Base-by-base conservation (phyloP, 1,140 invertebrate species). In the Drosophila serrata region DNA sequence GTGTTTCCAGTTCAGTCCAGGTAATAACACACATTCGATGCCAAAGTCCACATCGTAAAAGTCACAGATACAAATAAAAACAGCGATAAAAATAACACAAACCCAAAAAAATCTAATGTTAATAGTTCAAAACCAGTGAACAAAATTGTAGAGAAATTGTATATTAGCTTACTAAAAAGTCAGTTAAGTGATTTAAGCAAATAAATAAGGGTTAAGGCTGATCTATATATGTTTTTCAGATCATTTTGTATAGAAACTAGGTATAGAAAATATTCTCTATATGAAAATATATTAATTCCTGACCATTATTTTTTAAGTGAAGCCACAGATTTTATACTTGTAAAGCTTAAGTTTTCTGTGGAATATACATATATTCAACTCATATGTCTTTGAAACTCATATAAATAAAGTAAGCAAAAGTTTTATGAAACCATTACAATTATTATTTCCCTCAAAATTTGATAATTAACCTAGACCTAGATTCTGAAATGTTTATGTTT, bases 1-100 rank as follows among this genome's bases (percentile, higher is more conserved):
- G 77, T 92, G 91, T 51, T 92, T 69, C 63, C 91, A 92, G 73
- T 90, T 92, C 55, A 92, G 90, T 81, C 90, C 91, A 92, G 91
- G 91, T 92, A 92, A 90, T 87, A 77, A 72, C 64, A 59, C 17
- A 46, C 31, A 53, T 29, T 11, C 6, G 33, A 12, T 31, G 35
- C 4, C 51, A 70, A 58, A 72, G 68, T 72, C 35, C 63, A 45
- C 19, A 33, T 49, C 58, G 43, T 46, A 43, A 61, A 37, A 51
- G 33, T 13, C 15, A 19, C 27, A 53, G 37, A 45, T 24, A 22
- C 37, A 29, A 39, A 43, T 5, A 31, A 48, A 29, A 43, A 15
- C 17, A n/a, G 19, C 24, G 15, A 69, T 56, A 48, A 53, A 51
- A 51, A 48, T 6, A 45, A 17, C 29, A n/a, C 35, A 63, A 19